A percentile compares a stretch with the other conserved stretches of the same genome.
phyloP scores from a whole-genome alignment of 2,797 vertebrate species.

The Podarcis lilfordi region DNA sequence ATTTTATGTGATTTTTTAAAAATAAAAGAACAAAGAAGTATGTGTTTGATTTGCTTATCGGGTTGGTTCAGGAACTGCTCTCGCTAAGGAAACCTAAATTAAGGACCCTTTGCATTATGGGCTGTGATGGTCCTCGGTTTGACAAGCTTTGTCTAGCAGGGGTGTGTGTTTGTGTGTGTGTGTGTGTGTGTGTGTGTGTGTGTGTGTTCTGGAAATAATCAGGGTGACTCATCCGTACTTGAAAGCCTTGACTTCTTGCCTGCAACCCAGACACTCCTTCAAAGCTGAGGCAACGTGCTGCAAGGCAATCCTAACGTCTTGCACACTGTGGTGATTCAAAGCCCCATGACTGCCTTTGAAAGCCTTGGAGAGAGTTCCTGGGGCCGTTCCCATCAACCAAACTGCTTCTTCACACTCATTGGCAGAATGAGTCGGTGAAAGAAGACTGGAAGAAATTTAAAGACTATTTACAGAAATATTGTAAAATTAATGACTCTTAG shows the following conservation, averaged over 20 bases:
- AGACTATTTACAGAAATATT: too few relatives aligned
- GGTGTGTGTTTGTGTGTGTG: background rate
- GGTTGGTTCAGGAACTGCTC: constrained; percentile 31
- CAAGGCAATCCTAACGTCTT: background rate
- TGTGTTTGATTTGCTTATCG: constrained; percentile 33
- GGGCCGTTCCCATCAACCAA: background rate
- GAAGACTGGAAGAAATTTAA: too few relatives aligned
- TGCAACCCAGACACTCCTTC: background rate
- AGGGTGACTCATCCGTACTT: constrained; percentile 2
- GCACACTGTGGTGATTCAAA: background rate
- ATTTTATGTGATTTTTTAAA: constrained; percentile 23
- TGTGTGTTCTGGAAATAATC: background rate
- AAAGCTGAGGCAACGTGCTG: constrained; percentile 12
- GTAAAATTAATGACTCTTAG: too few relatives aligned
- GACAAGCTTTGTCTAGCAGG: background rate
- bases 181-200: background rate
- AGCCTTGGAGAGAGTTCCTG: background rate
- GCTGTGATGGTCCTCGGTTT: background rate
- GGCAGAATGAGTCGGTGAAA: too few relatives aligned
- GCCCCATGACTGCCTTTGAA: background rate
- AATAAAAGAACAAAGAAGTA: background rate
- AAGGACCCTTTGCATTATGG: constrained; percentile 6
- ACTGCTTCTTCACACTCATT: too few relatives aligned
- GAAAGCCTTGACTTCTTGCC: background rate
- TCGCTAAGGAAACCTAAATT: constrained; percentile 16